Evolutionary conservation across 2,113 vertebrate genomes (phyloP).

Genomic region (Microcebus jonahi): DNA sequence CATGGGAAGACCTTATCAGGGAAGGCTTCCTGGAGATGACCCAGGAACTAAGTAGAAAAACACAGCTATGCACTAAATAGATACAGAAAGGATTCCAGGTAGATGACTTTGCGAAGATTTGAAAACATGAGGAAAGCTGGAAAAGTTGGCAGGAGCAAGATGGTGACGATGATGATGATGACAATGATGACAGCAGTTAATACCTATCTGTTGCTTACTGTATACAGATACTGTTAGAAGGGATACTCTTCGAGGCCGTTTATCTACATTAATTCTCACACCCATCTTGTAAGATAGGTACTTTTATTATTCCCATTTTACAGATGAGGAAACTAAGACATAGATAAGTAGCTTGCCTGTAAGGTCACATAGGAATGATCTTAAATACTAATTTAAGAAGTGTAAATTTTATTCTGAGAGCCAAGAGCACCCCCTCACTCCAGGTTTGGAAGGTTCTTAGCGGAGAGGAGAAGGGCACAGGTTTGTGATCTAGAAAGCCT

Average conservation of each 20-base stretch:
- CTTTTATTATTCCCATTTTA: slow-evolving; percentile 23
- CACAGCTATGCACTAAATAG: neutral
- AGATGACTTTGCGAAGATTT: neutral
- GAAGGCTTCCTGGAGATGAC: neutral
- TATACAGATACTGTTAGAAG: neutral
- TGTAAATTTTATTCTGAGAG: neutral
- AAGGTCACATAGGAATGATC: neutral
- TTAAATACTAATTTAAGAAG: neutral
- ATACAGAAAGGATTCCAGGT: neutral
- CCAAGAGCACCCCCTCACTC: neutral
- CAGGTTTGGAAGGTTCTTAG: neutral
- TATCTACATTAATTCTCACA: neutral
- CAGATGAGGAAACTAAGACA: neutral
- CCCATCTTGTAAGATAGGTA: neutral
- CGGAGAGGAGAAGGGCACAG: neutral
- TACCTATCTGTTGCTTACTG: neutral
- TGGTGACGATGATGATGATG: neutral
- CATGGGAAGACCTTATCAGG: neutral
- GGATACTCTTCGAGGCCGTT: neutral
- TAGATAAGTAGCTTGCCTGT: neutral
- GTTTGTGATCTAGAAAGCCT: neutral
- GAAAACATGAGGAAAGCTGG: neutral
- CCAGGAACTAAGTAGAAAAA: neutral
- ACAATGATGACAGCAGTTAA: neutral
- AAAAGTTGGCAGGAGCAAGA: neutral